A percentile compares a stretch with the other conserved stretches of the same genome.
Evolutionary conservation across 2,888 invertebrate species (phyloP).

Genomic region (Acanthopleura granulata): DNA sequence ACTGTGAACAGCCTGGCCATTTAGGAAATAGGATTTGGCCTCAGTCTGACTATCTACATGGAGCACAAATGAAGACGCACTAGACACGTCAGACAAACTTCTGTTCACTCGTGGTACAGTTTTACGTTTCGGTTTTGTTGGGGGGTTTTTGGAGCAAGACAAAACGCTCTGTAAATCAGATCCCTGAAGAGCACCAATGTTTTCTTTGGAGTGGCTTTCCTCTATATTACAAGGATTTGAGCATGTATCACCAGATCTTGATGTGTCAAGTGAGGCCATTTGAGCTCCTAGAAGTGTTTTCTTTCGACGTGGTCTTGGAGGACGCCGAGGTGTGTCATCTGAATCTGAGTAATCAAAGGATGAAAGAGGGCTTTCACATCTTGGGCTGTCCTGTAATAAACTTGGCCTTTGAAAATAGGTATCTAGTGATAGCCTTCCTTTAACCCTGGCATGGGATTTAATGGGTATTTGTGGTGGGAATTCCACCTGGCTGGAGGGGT

Average conservation of each 20-base stretch:
- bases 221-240: not conserved
- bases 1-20: slow-evolving; percentile 4
- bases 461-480: not conserved
- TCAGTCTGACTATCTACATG: slow-evolving; percentile 18
- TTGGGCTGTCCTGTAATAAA: not conserved
- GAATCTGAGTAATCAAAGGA: not conserved
- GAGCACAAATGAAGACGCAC: slow-evolving; percentile 41
- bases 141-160: slow-evolving; percentile 23
- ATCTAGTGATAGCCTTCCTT: slow-evolving; percentile 11
- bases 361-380: not conserved
- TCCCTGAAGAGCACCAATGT: too few relatives aligned
- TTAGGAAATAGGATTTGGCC: slow-evolving; percentile 1
- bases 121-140: slow-evolving; percentile 57
- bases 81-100: slow-evolving; percentile 50
- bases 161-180: not conserved
- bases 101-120: slow-evolving; percentile 45
- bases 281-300: not conserved
- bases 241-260: not conserved
- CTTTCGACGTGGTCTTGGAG: slow-evolving; percentile 12
- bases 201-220: not conserved
- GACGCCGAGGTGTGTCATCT: slow-evolving; percentile 5
- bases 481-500: not conserved
- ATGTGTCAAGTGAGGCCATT: not conserved
- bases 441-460: not conserved
- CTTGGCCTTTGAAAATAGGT: not conserved